Percentiles rank a stretch among this genome's conserved stretches.
These are phyloP conservation scores for Anarrhichthys ocellatus DNA, from an alignment of 2,113 vertebrate genomes.

Conservation along the genomic window DNA sequence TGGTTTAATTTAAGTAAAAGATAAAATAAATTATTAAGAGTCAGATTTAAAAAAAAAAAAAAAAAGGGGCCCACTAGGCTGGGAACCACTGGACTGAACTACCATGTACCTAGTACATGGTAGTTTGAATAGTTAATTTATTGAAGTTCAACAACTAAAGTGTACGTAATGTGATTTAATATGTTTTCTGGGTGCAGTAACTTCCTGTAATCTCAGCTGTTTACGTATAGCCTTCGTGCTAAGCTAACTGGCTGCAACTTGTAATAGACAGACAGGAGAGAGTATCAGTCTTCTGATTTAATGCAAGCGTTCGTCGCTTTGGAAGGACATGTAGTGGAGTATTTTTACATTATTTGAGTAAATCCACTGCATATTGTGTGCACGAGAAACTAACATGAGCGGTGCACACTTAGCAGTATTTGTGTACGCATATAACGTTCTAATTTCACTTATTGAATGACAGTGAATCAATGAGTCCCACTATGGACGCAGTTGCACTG, in stretches of 20 bases:
- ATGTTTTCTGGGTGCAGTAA: too few species aligned
- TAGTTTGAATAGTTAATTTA: too few species aligned
- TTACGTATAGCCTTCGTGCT: not conserved
- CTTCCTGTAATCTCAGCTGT: not conserved
- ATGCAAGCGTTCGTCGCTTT: not conserved
- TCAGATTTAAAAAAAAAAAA: too few species aligned
- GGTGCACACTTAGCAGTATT: not conserved
- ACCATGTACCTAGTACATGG: too few species aligned
- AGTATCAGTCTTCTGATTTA: not conserved
- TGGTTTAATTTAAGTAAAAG: too few species aligned
- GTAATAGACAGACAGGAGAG: not conserved
- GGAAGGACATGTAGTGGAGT: not conserved
- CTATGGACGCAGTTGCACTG: slow-evolving; percentile 19
- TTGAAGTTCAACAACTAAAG: too few species aligned
- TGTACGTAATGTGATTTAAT: too few species aligned
- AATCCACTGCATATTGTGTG: not conserved
- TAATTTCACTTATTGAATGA: not conserved
- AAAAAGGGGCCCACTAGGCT: too few species aligned
- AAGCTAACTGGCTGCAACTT: not conserved
- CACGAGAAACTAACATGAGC: not conserved
- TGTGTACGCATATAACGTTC: not conserved
- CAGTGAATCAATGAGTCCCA: slow-evolving; percentile 19
- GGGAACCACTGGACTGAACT: too few species aligned
- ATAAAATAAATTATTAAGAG: too few species aligned
- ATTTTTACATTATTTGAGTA: not conserved